Percentiles rank a stretch among this genome's conserved stretches.
phyloP scores from a whole-genome alignment of 2,888 invertebrate genomes.

The Pegoplata infirma region DNA sequence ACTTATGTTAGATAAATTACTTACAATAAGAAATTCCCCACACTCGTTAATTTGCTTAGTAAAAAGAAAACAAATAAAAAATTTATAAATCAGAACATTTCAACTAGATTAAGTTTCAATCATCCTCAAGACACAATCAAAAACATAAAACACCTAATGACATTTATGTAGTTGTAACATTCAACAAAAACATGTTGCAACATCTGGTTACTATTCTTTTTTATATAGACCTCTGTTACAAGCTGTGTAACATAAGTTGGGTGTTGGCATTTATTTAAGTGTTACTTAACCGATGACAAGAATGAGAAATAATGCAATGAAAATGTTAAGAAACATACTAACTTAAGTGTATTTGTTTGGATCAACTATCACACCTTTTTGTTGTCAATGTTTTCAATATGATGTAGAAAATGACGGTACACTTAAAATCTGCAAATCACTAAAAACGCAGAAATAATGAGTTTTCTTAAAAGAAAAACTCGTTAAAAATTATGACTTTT shows the following conservation, averaged over 20 bases:
- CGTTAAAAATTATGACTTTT: no score
- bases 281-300: not conserved
- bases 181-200: constrained; percentile 3
- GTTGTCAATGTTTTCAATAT: constrained; percentile 7
- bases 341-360: constrained; percentile 25
- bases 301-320: not conserved
- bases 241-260: constrained; percentile 1
- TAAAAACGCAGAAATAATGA: no score
- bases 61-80: no score
- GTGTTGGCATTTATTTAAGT: constrained; percentile 3
- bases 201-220: constrained; percentile 12
- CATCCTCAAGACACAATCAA: no score
- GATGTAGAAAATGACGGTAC: no score
- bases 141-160: not conserved
- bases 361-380: constrained; percentile 37
- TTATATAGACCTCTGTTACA: not conserved
- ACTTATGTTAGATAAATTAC: no score
- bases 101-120: not conserved
- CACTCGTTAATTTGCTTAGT: no score
- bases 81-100: not conserved
- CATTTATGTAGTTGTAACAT: not conserved
- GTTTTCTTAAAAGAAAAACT: no score
- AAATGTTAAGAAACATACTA: not conserved
- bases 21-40: no score
- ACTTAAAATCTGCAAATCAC: no score